Evolutionary conservation across 92 coral and sea anemone species (phyloP).

Genomic region (Epizoanthus illoricatus): DNA sequence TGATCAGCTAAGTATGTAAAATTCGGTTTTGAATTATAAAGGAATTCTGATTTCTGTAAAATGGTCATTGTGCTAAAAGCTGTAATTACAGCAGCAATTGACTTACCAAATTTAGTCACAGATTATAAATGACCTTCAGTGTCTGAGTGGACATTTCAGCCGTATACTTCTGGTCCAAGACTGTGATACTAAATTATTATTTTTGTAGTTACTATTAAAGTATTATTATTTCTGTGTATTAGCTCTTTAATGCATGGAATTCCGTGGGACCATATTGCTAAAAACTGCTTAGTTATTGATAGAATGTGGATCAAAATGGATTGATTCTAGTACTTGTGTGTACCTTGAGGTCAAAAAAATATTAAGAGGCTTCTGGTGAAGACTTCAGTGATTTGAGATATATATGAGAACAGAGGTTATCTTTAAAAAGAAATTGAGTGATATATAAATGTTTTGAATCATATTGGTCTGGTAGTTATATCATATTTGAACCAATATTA

Average conservation of each 20-base stretch:
- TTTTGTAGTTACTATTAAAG: constrained; percentile 3
- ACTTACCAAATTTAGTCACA: constrained; percentile 30
- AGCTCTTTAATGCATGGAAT: constrained; percentile 15
- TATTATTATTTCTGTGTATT: neutral
- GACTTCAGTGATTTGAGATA: neutral
- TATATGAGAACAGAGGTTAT: neutral
- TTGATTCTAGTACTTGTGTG: too few relatives aligned
- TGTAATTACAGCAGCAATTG: constrained; percentile 28
- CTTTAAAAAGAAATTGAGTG: constrained; percentile 11
- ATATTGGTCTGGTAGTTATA: neutral
- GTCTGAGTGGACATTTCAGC: neutral
- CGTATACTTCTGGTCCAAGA: neutral
- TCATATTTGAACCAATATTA: neutral
- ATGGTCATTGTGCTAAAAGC: constrained; percentile 30
- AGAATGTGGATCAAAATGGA: too few relatives aligned
- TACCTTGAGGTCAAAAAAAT: too few relatives aligned
- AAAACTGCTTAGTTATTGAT: too few relatives aligned
- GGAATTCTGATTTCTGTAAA: constrained; percentile 7
- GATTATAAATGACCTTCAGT: constrained; percentile 1
- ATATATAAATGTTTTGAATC: neutral
- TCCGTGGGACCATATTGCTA: too few relatives aligned
- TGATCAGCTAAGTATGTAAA: constrained; percentile 3
- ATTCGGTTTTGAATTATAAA: neutral
- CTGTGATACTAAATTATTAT: neutral
- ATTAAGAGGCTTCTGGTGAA: too few relatives aligned